Percentiles rank a stretch among this genome's conserved stretches.
Evolutionary conservation across 2,797 vertebrate genomes (phyloP).

Genomic region (Acanthurus tractus): DNA sequence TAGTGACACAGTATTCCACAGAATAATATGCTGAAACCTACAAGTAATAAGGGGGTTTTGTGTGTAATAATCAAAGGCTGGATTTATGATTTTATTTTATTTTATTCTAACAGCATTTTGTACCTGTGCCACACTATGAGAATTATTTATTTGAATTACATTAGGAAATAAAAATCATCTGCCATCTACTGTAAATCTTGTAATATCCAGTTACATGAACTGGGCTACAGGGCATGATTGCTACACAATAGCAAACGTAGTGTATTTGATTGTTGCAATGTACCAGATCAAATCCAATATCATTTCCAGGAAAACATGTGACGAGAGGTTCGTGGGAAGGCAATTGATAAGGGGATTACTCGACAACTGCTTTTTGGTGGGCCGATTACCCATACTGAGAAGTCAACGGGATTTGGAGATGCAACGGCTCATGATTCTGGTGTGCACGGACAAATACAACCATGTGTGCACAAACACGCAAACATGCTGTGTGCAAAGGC

Average conservation of each 20-base stretch:
- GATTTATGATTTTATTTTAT: not conserved
- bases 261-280: slow-evolving; percentile 45
- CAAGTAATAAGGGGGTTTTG: not conserved
- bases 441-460: slow-evolving; percentile 24
- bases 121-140: too few species aligned
- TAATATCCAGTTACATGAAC: slow-evolving; percentile 4
- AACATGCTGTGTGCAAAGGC: slow-evolving; percentile 37
- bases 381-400: slow-evolving; percentile 44
- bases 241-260: slow-evolving; percentile 18
- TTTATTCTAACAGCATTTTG: too few species aligned
- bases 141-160: not conserved
- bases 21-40: slow-evolving; percentile 8
- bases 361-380: slow-evolving; percentile 46
- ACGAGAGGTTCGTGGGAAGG: slow-evolving; percentile 39
- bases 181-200: not conserved
- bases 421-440: slow-evolving; percentile 30
- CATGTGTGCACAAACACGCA: slow-evolving; percentile 25
- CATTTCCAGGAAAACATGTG: slow-evolving; percentile 45
- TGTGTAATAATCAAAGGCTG: not conserved
- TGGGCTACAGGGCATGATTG: not conserved
- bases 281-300: slow-evolving; percentile 47
- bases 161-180: not conserved
- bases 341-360: slow-evolving; percentile 63
- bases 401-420: slow-evolving; percentile 59
- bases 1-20: not conserved